These are phyloP conservation scores for Lasiommata megera DNA, from an alignment of 2,888 invertebrate genomes.

Conservation along the genomic window DNA sequence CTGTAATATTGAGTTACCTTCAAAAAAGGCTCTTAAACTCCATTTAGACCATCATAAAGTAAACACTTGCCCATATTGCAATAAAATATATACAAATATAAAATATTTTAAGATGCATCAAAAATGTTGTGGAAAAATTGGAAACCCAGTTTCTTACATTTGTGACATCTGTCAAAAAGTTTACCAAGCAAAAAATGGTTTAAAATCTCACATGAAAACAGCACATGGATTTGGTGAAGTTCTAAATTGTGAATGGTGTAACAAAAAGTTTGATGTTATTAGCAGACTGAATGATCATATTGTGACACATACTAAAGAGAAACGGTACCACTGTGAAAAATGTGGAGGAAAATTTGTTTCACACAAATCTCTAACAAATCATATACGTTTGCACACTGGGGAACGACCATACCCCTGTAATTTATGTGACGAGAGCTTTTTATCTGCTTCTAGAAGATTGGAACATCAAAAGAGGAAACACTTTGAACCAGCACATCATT, in stretches of 20 bases:
- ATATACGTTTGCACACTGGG: constrained; percentile 65
- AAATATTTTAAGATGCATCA: constrained; percentile 51
- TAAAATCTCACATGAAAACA: constrained; percentile 56
- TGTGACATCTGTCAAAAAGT: constrained; percentile 65
- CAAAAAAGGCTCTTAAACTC: constrained; percentile 47
- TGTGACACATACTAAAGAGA: constrained; percentile 65
- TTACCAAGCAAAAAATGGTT: constrained; percentile 40
- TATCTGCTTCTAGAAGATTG: constrained; percentile 62
- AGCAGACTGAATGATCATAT: constrained; percentile 60
- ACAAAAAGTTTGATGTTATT: constrained; percentile 60
- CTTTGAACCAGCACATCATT: constrained; percentile 57
- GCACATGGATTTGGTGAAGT: constrained; percentile 60
- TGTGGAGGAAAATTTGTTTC: constrained; percentile 66
- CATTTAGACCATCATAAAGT: constrained; percentile 58
- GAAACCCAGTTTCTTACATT: constrained; percentile 45
- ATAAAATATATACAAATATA: constrained; percentile 52
- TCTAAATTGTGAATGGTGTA: constrained; percentile 60
- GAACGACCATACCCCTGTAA: constrained; percentile 66
- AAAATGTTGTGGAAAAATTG: constrained; percentile 51
- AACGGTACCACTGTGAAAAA: constrained; percentile 57
- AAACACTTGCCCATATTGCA: constrained; percentile 52
- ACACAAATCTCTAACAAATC: constrained; percentile 57
- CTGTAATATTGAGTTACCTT: constrained; percentile 56
- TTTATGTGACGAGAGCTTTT: constrained; percentile 59
- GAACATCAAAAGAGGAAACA: constrained; percentile 61